Evolutionary conservation across 2,113 vertebrate species (phyloP).

Genomic region (Carlito syrichta): DNA sequence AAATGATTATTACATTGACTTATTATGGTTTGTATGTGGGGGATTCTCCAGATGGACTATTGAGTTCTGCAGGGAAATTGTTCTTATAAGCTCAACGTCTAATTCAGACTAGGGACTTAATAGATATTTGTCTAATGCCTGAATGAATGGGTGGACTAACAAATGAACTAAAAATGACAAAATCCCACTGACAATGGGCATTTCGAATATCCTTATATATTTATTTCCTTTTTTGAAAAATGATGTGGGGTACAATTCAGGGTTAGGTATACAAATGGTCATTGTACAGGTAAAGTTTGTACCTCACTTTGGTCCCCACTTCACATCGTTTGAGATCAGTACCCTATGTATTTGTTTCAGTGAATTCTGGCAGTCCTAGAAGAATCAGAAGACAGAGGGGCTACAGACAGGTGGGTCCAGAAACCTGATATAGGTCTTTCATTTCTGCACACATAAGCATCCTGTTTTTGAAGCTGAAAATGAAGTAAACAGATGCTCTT

Average conservation of each 20-base stretch:
- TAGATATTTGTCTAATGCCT: not conserved
- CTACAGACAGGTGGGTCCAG: not conserved
- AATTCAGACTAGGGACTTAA: not conserved
- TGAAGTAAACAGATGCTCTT: not conserved
- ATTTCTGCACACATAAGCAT: not conserved
- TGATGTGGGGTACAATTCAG: too few relatives aligned
- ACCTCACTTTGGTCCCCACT: too few relatives aligned
- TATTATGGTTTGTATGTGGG: not conserved
- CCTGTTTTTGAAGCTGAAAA: not conserved
- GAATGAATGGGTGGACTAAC: not conserved
- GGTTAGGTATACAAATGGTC: too few relatives aligned
- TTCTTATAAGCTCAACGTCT: not conserved
- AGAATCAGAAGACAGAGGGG: not conserved
- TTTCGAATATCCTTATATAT: not conserved
- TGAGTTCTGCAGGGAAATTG: not conserved
- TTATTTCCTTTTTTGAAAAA: too few relatives aligned
- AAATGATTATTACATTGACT: not conserved
- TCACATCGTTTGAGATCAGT: too few relatives aligned
- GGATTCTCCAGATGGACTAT: not conserved
- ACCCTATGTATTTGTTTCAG: too few relatives aligned
- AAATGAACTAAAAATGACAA: not conserved
- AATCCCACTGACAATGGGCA: not conserved
- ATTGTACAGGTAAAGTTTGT: too few relatives aligned
- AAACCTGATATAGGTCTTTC: not conserved
- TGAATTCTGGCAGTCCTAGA: not conserved